Conservation (phyloP, 2,888 invertebrate genomes). For the Noctua janthe region DNA sequence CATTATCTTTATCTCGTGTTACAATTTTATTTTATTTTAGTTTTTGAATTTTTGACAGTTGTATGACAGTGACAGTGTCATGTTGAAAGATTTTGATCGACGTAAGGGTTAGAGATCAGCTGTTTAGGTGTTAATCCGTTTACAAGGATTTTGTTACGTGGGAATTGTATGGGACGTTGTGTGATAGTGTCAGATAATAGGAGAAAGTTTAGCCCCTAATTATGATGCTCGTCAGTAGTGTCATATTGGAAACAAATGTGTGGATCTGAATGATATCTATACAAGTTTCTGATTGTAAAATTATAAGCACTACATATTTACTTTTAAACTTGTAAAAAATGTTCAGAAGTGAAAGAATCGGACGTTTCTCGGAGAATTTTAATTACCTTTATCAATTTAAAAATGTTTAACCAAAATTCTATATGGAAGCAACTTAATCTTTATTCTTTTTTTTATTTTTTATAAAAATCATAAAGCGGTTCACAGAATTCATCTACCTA, state of each 20-base stretch:
- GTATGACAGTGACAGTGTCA: slow-evolving; percentile 69
- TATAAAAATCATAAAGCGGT: no score
- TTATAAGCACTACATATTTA: not conserved
- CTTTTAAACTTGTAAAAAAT: not conserved
- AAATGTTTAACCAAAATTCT: not conserved
- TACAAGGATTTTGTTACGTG: slow-evolving; percentile 43
- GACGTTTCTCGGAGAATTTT: not conserved
- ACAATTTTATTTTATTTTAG: slow-evolving; percentile 74
- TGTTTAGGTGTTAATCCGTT: slow-evolving; percentile 55
- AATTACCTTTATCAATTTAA: not conserved
- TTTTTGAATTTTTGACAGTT: slow-evolving; percentile 69
- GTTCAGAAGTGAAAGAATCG: not conserved
- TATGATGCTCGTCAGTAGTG: not conserved
- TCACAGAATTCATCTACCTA: no score
- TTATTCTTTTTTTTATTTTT: no score
- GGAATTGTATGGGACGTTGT: slow-evolving; percentile 8
- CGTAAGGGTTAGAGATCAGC: slow-evolving; percentile 69
- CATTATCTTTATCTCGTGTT: slow-evolving; percentile 86
- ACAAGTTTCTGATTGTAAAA: not conserved
- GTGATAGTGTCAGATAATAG: not conserved
- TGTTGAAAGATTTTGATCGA: slow-evolving; percentile 79
- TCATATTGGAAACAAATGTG: not conserved
- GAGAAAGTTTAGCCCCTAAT: not conserved
- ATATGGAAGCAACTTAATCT: no score
- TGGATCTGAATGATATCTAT: not conserved